These are phyloP conservation scores for Cuniculus paca DNA, from an alignment of 2,797 vertebrate species.

Conservation along the genomic window DNA sequence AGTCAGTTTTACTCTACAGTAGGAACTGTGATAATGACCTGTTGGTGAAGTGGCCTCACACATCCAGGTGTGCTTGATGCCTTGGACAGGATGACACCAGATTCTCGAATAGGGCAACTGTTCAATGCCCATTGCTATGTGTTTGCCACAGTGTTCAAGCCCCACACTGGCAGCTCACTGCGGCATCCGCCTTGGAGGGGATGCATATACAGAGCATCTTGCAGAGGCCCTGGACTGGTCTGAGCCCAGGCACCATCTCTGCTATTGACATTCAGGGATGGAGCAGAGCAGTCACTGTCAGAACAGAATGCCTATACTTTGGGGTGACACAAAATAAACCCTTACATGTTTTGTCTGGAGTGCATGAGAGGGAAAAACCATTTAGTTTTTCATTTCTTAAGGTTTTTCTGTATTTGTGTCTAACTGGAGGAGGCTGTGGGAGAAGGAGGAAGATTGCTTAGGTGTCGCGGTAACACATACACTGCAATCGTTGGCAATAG, in stretches of 20 bases:
- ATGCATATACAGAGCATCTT: background rate
- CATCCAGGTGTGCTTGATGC: background rate
- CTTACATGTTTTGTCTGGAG: slow-evolving; percentile 20
- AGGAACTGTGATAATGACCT: background rate
- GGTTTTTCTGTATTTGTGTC: slow-evolving; percentile 41
- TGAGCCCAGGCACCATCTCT: background rate
- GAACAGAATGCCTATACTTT: slow-evolving; percentile 8
- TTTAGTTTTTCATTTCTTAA: slow-evolving; percentile 26
- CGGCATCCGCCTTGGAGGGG: background rate
- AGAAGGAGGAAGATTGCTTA: slow-evolving; percentile 34
- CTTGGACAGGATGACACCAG: rapidly evolving
- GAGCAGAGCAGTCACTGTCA: slow-evolving; percentile 17
- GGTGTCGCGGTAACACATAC: background rate
- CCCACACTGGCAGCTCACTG: background rate
- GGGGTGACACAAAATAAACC: slow-evolving; percentile 41
- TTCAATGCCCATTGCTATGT: background rate
- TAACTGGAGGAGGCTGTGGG: background rate
- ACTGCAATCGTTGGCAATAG: slow-evolving; percentile 24
- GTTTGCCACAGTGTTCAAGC: background rate
- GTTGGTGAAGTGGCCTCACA: background rate
- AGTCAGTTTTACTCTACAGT: background rate
- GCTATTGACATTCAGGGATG: slow-evolving; percentile 29
- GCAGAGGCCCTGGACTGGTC: background rate
- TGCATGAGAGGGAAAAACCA: background rate
- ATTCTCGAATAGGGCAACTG: background rate